Conservation (phyloP, 2,888 invertebrate genomes). For the Callinectes sapidus region DNA sequence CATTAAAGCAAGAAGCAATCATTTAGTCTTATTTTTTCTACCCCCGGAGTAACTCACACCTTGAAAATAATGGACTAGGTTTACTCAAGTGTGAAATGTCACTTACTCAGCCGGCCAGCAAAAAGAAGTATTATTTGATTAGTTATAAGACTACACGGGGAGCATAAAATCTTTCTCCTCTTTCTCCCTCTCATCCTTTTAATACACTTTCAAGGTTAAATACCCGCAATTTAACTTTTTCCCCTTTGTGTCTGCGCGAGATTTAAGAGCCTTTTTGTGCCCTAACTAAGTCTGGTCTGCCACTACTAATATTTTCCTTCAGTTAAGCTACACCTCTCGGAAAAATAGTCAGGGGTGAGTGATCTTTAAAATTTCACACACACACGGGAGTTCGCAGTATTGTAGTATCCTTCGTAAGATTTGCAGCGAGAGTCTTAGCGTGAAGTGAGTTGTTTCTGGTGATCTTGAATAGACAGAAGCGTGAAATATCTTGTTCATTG, state of each 20-base stretch:
- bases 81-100: not conserved
- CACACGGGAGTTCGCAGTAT: not conserved
- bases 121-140: conserved; percentile 16
- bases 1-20: not conserved
- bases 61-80: conserved; percentile 8
- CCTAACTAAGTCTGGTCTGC: not conserved
- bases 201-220: conserved; percentile 16
- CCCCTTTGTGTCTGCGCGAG: not conserved
- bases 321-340: not conserved
- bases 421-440: not conserved
- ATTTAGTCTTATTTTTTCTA: not conserved
- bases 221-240: not conserved
- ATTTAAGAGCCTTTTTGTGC: conserved; percentile 19
- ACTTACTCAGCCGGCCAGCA: not conserved
- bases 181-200: not conserved
- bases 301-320: not conserved
- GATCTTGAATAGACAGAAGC: not conserved
- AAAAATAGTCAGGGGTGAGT: not conserved
- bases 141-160: not conserved
- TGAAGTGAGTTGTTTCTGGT: not conserved
- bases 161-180: conserved; percentile 16
- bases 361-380: not conserved
- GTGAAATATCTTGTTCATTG: not conserved
- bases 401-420: not conserved
- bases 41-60: not conserved